Evolutionary conservation across 2,888 invertebrate species (phyloP), one percentile per base, ranked within the genome.

Genomic region (Epinotia ramella): DNA sequence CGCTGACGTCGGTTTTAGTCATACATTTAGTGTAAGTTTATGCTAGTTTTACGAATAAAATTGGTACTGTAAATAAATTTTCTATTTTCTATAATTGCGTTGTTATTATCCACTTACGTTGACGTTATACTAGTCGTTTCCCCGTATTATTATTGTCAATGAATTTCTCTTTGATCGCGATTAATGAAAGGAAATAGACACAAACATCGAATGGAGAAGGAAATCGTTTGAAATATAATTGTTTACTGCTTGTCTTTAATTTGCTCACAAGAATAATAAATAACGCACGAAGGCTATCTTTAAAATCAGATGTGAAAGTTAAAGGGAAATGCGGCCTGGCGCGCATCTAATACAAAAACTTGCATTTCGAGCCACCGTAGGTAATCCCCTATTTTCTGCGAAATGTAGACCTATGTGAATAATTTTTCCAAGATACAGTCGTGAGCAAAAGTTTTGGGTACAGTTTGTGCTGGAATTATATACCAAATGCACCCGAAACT

Each of bases 11-110:
- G 3, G 85, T 86, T 86, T 88, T 90, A 93, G 93, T 93, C 89
- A 90, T 92, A 89, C 83, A 84, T 81, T 79, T 84, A 82, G 82
- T 82, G 68, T 80, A 78, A 69, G 79, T 84, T 78, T 89, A 89
- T 85, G 85, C 69, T 85, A 89, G 82, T 81, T 79, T 83, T 84
- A 85, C 87, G 84, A 85, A 85, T 77, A 65, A 77, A 81, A 81
- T 80, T 84, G 68, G 76, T 68, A 71, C 84, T 91, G 91, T 91
- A 91, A 90, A 91, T 91, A 91, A 89, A 85, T 80, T 83, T 84
- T 85, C 84, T 86, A 84, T 84, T 70, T 78, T 82, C 80, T 71
- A 81, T 78, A 78, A 68, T 65, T 28, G 6, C 68, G 33, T 73
- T 77, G 73, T 76, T 77, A 59, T 71, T 76, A 76, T 73, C 73